phyloP scores from a whole-genome alignment of 2,113 vertebrate species.

The Elephas maximus region DNA sequence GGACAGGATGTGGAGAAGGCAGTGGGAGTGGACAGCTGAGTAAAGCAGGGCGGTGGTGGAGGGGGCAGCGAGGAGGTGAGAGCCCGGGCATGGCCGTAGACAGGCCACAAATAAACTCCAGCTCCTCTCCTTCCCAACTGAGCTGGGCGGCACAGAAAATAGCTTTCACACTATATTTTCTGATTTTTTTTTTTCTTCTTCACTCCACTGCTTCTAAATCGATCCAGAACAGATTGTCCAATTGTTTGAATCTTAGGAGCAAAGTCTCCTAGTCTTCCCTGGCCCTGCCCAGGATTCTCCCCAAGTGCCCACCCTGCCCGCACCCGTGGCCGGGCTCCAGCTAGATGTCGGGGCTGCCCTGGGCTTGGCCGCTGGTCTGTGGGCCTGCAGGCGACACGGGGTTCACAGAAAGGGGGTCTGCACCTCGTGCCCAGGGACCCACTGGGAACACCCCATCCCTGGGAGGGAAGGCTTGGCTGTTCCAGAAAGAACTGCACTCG shows the following conservation, averaged over 20 bases:
- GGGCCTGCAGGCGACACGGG: background rate
- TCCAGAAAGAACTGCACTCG: background rate
- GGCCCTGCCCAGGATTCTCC: background rate
- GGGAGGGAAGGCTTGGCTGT: background rate
- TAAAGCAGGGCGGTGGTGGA: rapidly evolving
- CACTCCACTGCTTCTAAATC: conserved; percentile 82
- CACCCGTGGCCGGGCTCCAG: background rate
- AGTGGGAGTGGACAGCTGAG: background rate
- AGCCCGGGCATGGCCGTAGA: background rate
- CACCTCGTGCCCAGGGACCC: rapidly evolving
- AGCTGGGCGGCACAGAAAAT: conserved; percentile 71
- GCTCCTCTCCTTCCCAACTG: conserved; percentile 48
- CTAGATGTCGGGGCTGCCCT: background rate
- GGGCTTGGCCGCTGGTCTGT: background rate
- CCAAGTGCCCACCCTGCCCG: background rate
- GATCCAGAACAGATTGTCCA: conserved; percentile 82
- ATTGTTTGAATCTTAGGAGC: conserved; percentile 75
- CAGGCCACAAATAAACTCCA: conserved; percentile 58
- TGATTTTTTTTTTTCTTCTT: conserved; percentile 70
- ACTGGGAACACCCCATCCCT: rapidly evolving
- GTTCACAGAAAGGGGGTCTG: too few species aligned
- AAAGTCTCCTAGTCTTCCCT: background rate
- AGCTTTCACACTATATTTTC: conserved; percentile 80
- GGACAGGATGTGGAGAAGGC: rapidly evolving
- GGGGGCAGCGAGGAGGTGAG: background rate